Evolutionary conservation across 1,140 invertebrate species (phyloP), one percentile per base, ranked within the genome.

Genomic region (Oryctes rhinoceros): DNA sequence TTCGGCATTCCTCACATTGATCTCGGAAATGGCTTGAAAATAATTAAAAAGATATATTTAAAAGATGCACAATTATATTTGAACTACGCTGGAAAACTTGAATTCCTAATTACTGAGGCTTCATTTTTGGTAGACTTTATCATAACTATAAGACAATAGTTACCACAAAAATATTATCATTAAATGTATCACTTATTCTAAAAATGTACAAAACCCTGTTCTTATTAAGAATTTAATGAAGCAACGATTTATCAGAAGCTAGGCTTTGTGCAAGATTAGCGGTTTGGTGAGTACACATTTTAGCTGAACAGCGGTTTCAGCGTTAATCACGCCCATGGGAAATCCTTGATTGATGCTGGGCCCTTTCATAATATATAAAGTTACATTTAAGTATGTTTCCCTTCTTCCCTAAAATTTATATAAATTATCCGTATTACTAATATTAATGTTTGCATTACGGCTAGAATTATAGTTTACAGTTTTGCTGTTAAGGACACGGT

Each of bases 251-350:
- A 76, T 76, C 75, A n/a, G 44, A n/a, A 15, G 37, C 20, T 49
- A 18, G 37, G 75, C 13, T 76, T 39, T 76, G 75, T 48, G 75
- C 47, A 76, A 37, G 75, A 49, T 76, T 76, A 76, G 75, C 47
- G 75, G 75, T 76, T 47, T 44, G 37, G 4, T 76, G 44, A 76
- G 75, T 76, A 76, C 75, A 47, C 75, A 76, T 39, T 76, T 76
- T 76, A 80, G 76, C 75, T 59, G 67, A 80, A 80, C 18, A 76
- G 59, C 79, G 71, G 79, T 80, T 80, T 80, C 62, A 76, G 71
- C 71, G 79, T 80, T 76, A 76, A 80, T 80, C 79, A 80, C 79
- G 24, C 79, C 74, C 79, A 80, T 47, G 79, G 79, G 79, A 80
- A 80, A 80, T 76, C 74, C 62, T 30, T 80, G 79, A 80, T 80